These are phyloP conservation scores for Trichogramma dendrolimi DNA, from an alignment of 2,888 invertebrate species.

Conservation along the genomic window DNA sequence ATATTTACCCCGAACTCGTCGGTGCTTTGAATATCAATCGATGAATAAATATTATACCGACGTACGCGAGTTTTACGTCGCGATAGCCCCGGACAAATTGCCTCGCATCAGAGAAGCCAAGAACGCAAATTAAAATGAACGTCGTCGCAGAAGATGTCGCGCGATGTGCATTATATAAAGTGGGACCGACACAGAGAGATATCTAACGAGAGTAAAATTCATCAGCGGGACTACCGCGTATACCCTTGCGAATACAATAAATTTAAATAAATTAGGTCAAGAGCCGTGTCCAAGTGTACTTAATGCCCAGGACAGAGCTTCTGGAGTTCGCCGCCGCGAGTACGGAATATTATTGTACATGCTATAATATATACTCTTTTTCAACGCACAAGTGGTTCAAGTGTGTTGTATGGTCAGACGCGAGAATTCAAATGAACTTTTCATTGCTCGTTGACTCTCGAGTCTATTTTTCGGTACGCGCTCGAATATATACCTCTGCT, in stretches of 20 bases:
- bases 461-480: not conserved
- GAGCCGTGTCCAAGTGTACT: constrained; percentile 7
- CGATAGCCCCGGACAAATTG: no score
- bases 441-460: constrained; percentile 2
- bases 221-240: constrained; percentile 1
- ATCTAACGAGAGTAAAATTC: constrained; percentile 7
- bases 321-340: no score
- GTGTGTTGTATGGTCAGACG: constrained; percentile 16
- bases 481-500: not conserved
- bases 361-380: constrained; percentile 9
- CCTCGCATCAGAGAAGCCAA: no score
- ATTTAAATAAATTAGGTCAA: constrained; percentile 18
- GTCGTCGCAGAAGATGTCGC: no score
- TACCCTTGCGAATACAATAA: constrained; percentile 9
- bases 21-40: no score
- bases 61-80: no score
- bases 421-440: constrained; percentile 22
- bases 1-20: no score
- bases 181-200: no score
- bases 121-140: no score
- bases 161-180: no score
- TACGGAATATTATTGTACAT: no score
- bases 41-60: no score
- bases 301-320: constrained; percentile 14
- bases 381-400: constrained; percentile 15